Conservation (phyloP, 2,113 vertebrate species). For the Clinocottus analis region DNA sequence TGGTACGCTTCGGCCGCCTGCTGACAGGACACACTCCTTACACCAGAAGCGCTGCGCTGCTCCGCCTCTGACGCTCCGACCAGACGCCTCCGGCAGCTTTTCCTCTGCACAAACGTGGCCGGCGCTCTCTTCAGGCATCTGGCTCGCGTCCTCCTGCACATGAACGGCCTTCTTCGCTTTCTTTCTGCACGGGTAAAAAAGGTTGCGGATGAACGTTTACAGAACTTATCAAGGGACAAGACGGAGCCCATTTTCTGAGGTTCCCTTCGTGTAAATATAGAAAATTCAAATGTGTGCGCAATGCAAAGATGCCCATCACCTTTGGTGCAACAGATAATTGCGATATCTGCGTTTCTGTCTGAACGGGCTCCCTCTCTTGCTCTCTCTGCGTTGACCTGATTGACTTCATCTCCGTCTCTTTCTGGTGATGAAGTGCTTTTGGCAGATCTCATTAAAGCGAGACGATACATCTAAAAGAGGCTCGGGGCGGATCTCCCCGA, state of each 20-base stretch:
- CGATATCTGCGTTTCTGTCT: constrained; percentile 23
- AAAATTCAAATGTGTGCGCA: constrained; percentile 17
- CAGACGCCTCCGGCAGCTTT: constrained; percentile 51
- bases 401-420: constrained; percentile 66
- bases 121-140: constrained; percentile 34
- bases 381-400: constrained; percentile 67
- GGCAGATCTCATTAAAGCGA: constrained; percentile 75
- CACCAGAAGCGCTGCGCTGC: constrained; percentile 61
- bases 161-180: not conserved
- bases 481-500: constrained; percentile 56
- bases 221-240: constrained; percentile 5
- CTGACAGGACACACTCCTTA: constrained; percentile 73
- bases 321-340: constrained; percentile 43
- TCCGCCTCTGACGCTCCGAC: constrained; percentile 55
- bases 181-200: no score
- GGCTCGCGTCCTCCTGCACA: constrained; percentile 26
- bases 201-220: not conserved
- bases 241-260: not conserved
- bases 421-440: constrained; percentile 71
- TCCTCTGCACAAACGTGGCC: constrained; percentile 30
- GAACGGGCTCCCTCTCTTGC: constrained; percentile 47
- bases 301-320: constrained; percentile 27
- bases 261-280: not conserved
- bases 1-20: constrained; percentile 77
- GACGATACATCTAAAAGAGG: constrained; percentile 63